phyloP scores from a whole-genome alignment of 2,797 vertebrate species.

The Pangasius djambal region DNA sequence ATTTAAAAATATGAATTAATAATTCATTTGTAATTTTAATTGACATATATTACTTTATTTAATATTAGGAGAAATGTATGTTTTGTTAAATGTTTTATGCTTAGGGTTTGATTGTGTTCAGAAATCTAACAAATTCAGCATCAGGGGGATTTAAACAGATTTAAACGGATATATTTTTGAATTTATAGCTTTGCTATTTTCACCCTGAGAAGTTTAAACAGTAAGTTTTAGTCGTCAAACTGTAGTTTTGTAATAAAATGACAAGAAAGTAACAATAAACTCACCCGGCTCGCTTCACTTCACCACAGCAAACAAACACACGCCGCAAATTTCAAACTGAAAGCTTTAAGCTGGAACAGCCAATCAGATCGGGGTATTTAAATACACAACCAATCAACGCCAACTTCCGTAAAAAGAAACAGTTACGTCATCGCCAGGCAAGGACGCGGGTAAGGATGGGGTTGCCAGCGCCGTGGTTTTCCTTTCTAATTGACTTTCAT shows the following conservation, averaged over 20 bases:
- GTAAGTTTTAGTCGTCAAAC: neutral
- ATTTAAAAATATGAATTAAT: neutral
- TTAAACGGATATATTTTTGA: neutral
- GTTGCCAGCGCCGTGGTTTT: neutral
- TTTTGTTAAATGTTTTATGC: neutral
- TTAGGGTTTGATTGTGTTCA: neutral
- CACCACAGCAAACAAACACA: slow-evolving; percentile 1
- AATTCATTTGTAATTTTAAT: neutral
- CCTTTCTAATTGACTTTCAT: rapidly evolving
- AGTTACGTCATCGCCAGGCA: neutral
- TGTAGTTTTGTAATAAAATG: neutral
- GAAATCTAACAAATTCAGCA: neutral
- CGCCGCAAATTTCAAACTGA: slow-evolving; percentile 67
- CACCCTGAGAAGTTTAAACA: neutral
- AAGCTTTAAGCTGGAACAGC: slow-evolving; percentile 30
- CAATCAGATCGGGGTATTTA: slow-evolving; percentile 72
- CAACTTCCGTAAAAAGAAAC: neutral
- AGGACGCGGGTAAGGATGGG: neutral
- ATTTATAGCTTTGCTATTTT: neutral
- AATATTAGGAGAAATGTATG: neutral
- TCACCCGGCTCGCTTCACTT: neutral
- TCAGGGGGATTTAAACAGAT: neutral
- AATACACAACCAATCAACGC: slow-evolving; percentile 63
- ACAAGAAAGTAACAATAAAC: neutral
- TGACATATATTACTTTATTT: too few relatives aligned